Base-by-base conservation (phyloP, 2,113 vertebrate genomes). In the Gopherus flavomarginatus region DNA sequence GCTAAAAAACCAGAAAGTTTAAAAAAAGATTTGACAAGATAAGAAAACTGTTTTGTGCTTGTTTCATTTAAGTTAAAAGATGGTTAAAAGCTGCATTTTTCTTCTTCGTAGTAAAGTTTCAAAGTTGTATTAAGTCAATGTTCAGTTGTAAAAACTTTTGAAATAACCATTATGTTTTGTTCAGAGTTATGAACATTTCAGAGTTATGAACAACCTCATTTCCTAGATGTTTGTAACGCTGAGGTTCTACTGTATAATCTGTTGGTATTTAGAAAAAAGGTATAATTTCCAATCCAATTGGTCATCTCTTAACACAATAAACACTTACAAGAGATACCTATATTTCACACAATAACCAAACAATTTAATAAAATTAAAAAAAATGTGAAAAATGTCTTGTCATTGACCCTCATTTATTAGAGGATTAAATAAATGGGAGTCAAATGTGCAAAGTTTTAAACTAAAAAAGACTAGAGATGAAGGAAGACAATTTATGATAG, bases 331-430 rank as follows among this genome's bases (percentile, higher is more conserved):
- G 78, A 17, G 1, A 3, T 1, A 42, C 0, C 78, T 42, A 5
- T 5, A 1, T 69, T 50, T 8, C 95, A 75, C 52, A 49, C 54
- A 14, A 49, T 21, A 22, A 11, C 24, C 9, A 11, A 59, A 4
- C 1, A 11, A 21, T 0, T 0, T 21, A 27, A 6, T 0, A 1
- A n/a, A 29, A n/a, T n/a, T 11, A 0, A 24, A 9, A 9, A 1
- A 9, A 1, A 69, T 17, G 35, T 8, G 16, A 17, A 1, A 5
- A 5, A 31, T 0, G 16, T 16, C 29, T 52, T 8, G 29, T n/a
- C 19, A 2, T 8, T 0, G 1, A 83, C 4, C 84, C 21, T 12
- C 3, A 0, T 85, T n/a, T 1, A 38, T 14, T 56, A 14, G 21
- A 1, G 11, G 0, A 27, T 1, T 11, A 13, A 65, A 72, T 12